A percentile compares a stretch with the other conserved stretches of the same genome.
Conservation (phyloP, 2,888 invertebrate species). For the Poecilus cupreus region DNA sequence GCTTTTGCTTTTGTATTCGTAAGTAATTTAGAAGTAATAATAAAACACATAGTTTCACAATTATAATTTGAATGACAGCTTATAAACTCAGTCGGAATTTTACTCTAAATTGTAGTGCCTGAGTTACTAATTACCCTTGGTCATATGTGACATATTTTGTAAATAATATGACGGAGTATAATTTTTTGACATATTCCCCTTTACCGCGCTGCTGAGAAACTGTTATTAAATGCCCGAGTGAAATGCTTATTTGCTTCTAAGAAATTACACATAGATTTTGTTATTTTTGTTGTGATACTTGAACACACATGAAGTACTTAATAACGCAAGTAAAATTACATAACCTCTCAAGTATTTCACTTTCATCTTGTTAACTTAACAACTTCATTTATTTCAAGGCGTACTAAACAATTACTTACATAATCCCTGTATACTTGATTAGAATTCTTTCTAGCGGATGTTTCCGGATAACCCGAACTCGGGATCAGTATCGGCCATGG, state of each 20-base stretch:
- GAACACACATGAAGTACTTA: neutral
- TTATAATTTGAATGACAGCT: no score
- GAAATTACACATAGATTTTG: conserved; percentile 18
- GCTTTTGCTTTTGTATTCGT: no score
- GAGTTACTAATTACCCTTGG: no score
- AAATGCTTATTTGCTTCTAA: neutral
- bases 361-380: conserved; percentile 25
- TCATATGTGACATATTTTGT: no score
- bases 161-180: no score
- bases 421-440: neutral
- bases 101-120: no score
- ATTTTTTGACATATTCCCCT: no score
- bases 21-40: no score
- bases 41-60: no score
- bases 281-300: conserved; percentile 24
- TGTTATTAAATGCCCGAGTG: no score
- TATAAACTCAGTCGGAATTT: no score
- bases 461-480: neutral
- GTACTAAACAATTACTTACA: neutral
- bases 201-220: no score
- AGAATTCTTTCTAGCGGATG: neutral
- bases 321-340: conserved; percentile 21
- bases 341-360: conserved; percentile 26
- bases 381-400: conserved; percentile 24
- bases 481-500: neutral